Evolutionary conservation across 2,113 vertebrate genomes (phyloP).

Genomic region (Gnathochromis pfefferi): DNA sequence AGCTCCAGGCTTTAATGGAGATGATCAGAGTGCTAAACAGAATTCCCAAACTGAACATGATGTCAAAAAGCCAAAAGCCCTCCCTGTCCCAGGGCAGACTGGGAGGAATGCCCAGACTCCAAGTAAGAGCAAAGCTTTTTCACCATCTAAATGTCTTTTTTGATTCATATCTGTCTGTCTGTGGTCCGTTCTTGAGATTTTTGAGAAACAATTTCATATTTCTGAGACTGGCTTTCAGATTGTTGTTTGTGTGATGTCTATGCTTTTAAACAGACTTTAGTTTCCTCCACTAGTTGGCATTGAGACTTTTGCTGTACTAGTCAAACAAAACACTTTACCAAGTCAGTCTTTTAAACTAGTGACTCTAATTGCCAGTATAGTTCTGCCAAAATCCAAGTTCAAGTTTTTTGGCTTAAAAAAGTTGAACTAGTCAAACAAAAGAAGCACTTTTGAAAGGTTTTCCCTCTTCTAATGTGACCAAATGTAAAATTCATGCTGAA

Average conservation of each 20-base stretch:
- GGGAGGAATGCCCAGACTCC: slow-evolving; percentile 15
- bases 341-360: rapidly evolving
- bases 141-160: neutral
- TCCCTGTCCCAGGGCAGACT: slow-evolving; percentile 3
- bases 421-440: neutral
- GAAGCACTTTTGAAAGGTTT: rapidly evolving
- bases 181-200: neutral
- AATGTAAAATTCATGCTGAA: neutral
- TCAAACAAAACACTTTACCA: neutral
- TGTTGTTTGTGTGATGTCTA: neutral
- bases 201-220: neutral
- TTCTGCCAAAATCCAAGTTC: neutral
- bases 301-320: neutral
- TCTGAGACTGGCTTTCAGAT: neutral
- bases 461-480: neutral
- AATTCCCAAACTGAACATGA: neutral
- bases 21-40: neutral
- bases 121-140: slow-evolving; percentile 47
- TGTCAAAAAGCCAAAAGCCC: slow-evolving; percentile 6
- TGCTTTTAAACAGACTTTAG: neutral
- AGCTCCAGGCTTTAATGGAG: neutral
- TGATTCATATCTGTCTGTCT: neutral
- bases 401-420: rapidly evolving
- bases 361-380: rapidly evolving
- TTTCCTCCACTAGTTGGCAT: neutral